phyloP scores from a whole-genome alignment of 1,140 invertebrate genomes.

The Drosophila bocki region DNA sequence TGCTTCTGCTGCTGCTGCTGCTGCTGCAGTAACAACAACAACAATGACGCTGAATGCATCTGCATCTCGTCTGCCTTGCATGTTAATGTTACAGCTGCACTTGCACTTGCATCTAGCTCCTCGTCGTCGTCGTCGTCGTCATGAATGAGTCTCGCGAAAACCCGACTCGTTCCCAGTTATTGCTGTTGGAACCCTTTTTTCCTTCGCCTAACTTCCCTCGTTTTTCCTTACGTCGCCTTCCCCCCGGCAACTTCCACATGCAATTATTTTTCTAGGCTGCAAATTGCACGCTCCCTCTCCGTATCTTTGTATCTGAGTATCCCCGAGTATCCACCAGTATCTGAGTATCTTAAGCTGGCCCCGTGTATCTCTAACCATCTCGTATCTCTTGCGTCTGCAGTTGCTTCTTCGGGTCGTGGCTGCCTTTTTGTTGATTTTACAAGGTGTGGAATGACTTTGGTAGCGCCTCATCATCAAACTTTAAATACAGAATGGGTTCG shows the following conservation, averaged over 20 bases:
- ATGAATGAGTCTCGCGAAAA: conserved; percentile 70
- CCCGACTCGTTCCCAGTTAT: conserved; percentile 40
- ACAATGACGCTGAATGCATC: conserved; percentile 77
- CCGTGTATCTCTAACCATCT: conserved; percentile 34
- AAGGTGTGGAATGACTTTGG: conserved; percentile 83
- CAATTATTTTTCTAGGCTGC: conserved; percentile 83
- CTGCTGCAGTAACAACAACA: conserved; percentile 51
- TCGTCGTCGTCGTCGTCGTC: conserved; percentile 65
- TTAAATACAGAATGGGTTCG: conserved; percentile 38
- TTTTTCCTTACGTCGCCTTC: conserved; percentile 9
- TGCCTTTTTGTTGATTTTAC: conserved; percentile 80
- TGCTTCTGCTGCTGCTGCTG: conserved; percentile 24
- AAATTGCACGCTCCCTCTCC: conserved; percentile 66
- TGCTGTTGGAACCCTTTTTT: conserved; percentile 18
- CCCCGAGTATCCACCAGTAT: conserved; percentile 16
- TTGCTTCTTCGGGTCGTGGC: conserved; percentile 50
- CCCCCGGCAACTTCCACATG: conserved; percentile 55
- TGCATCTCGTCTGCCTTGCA: conserved; percentile 77
- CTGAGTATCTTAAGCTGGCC: conserved; percentile 3
- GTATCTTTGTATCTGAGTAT: conserved; percentile 32
- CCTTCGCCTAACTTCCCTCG: conserved; percentile 4
- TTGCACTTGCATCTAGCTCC: conserved; percentile 70
- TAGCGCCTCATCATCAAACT: conserved; percentile 77
- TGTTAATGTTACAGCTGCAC: conserved; percentile 83
- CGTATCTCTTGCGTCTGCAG: conserved; percentile 18